Conservation (phyloP, 2,797 vertebrate genomes). For the Pangasius krempfi region DNA sequence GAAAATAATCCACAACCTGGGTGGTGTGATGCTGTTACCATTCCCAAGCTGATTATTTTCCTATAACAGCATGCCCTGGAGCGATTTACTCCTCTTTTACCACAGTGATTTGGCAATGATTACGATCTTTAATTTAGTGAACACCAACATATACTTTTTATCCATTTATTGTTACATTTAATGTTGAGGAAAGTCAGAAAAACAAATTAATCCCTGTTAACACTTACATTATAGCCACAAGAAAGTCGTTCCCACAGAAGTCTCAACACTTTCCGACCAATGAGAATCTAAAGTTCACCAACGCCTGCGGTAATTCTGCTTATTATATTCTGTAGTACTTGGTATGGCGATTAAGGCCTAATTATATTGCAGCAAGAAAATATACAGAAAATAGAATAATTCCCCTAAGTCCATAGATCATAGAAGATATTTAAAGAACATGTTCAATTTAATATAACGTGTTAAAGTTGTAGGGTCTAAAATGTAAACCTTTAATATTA, state of each 20-base stretch:
- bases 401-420: background rate
- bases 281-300: background rate
- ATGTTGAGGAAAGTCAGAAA: background rate
- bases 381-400: background rate
- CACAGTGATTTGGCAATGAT: too few relatives aligned
- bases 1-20: background rate
- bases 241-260: background rate
- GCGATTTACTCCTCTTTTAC: background rate
- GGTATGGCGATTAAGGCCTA: background rate
- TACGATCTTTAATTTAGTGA: background rate
- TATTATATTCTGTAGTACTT: background rate
- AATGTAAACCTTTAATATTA: background rate
- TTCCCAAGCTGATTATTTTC: background rate
- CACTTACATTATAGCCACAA: too few relatives aligned
- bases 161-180: background rate
- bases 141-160: background rate
- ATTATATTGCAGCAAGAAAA: background rate
- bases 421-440: too few relatives aligned
- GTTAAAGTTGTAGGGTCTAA: background rate
- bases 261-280: background rate
- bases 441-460: background rate
- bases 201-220: too few relatives aligned
- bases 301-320: background rate
- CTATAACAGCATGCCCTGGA: background rate
- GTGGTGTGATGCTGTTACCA: background rate